Evolutionary conservation across 1,140 invertebrate species (phyloP).

Genomic region (Sinella curviseta): DNA sequence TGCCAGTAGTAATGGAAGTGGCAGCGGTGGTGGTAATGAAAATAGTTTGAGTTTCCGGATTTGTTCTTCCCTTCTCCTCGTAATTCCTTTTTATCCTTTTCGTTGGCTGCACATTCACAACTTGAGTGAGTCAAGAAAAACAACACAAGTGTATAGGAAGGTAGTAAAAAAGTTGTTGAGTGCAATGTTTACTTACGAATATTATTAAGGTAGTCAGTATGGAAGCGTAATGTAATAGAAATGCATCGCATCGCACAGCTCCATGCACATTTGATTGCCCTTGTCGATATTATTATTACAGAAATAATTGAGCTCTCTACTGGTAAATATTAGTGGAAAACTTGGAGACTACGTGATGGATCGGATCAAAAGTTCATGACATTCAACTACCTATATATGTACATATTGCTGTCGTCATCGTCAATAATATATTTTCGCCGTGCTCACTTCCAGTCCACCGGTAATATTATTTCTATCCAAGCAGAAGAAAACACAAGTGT

Average conservation of each 20-base stretch:
- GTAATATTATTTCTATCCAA: too few relatives aligned
- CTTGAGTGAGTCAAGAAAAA: not conserved
- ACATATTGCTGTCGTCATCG: too few relatives aligned
- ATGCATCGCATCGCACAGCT: not conserved
- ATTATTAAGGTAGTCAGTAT: not conserved
- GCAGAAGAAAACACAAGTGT: too few relatives aligned
- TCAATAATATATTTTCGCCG: not conserved
- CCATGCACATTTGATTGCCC: not conserved
- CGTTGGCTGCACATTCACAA: not conserved
- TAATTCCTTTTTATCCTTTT: not conserved
- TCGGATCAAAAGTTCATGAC: not conserved
- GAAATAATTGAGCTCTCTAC: not conserved
- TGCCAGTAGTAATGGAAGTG: too few relatives aligned
- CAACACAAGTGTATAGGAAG: not conserved
- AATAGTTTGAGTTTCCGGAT: slow-evolving; percentile 21
- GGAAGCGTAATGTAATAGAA: not conserved
- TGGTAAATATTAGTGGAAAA: not conserved
- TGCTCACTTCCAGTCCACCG: too few relatives aligned
- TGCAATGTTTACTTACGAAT: not conserved
- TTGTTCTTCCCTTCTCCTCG: not conserved
- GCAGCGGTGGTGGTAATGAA: slow-evolving; percentile 16
- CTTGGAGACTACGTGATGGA: not conserved
- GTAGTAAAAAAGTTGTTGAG: not conserved
- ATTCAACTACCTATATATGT: too few relatives aligned
- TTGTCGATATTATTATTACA: not conserved